Conservation (phyloP, 2,113 vertebrate genomes). For the Neolamprologus tretocephalus region DNA sequence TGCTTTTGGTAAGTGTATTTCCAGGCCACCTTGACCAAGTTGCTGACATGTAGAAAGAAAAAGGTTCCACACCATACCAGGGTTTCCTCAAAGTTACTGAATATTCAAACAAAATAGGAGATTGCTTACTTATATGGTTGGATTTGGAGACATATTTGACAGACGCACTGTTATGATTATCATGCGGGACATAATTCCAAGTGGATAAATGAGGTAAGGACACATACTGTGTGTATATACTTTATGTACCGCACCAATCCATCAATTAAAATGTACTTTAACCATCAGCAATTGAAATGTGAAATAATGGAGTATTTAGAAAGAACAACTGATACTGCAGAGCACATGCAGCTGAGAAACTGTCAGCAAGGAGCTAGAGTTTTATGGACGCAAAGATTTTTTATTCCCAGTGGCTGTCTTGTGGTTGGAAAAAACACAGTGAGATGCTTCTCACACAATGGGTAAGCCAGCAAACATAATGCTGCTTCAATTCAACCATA, state of each 20-base stretch:
- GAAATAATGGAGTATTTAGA: neutral
- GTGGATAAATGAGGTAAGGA: neutral
- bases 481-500: neutral
- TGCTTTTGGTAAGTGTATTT: neutral
- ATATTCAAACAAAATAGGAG: slow-evolving; percentile 7
- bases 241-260: neutral
- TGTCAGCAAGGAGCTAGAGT: neutral
- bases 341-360: neutral
- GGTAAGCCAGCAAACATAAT: neutral
- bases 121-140: neutral
- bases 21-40: neutral
- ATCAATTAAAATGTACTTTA: neutral
- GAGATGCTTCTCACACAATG: slow-evolving; percentile 1
- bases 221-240: neutral
- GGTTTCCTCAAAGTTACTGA: neutral
- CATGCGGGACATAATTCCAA: neutral
- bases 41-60: neutral
- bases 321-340: neutral
- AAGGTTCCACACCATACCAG: neutral
- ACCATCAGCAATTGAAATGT: neutral
- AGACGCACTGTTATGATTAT: neutral
- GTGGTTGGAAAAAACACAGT: slow-evolving; percentile 7
- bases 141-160: neutral
- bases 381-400: neutral
- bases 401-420: neutral